Evolutionary conservation across 2,888 invertebrate species (phyloP), one percentile per base, ranked within the genome.

Genomic region (Sinelater perroti): DNA sequence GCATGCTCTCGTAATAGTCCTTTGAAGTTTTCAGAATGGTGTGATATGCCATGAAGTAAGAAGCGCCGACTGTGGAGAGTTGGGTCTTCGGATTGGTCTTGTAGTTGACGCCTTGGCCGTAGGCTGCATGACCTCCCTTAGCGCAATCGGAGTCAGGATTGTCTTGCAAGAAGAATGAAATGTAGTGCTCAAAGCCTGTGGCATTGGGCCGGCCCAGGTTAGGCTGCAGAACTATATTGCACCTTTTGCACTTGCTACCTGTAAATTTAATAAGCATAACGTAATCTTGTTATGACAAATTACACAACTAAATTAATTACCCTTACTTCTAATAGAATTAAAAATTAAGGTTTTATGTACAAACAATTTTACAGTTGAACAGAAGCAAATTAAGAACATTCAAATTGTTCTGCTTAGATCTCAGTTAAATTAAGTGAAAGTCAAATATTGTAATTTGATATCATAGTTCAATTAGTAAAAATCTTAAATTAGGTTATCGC

Each of bases 31-130:
- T 95, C 33, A 98, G 78, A 13, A 96, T 91, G 0, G 93, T 91
- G 80, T 99, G 98, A 79, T 95, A 99, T 0, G 93, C 85, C 92
- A 93, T 95, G 78, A 94, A 98, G 76, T 95, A 94, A 0, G 92
- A 91, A 0, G 96, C 90, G 0, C 85, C 86, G 0, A 93, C 85
- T 2, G 73, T 67, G 0, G 85, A 79, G 13, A 80, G 70, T 1
- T 77, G 72, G 8, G 77, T 70, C 6, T 65, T 71, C 1, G 68
- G 63, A 66, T 82, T 72, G 0, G 73, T 75, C n/a, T 72, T 61
- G 59, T 85, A 87, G 72, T 87, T 87, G 21, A 91, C 89, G 1
- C 86, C 92, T 52, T 83, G 84, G 0, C 85, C 84, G 73, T 94
- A 95, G 0, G 92, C 90, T 0, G 93, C 91, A 76, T 93, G 93